Percentiles rank a stretch among this genome's conserved stretches.
phyloP scores from a whole-genome alignment of 2,113 vertebrate species.

The Coturnix japonica region DNA sequence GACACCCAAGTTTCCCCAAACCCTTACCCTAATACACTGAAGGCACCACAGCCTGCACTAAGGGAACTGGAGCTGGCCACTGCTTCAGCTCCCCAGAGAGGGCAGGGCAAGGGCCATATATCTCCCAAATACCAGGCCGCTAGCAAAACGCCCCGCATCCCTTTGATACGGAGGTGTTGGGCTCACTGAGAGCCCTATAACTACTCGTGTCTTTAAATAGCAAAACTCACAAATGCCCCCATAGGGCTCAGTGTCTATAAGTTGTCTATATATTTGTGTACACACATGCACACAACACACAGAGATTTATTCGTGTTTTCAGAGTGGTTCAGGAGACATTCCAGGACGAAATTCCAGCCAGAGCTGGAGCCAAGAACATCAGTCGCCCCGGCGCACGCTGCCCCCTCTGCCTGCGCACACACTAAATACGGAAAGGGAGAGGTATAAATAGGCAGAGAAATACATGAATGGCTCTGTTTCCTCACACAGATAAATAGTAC shows the following conservation, averaged over 20 bases:
- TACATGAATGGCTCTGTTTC: conserved; percentile 63
- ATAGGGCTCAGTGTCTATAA: background rate
- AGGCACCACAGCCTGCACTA: background rate
- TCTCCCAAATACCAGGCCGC: background rate
- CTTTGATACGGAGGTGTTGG: conserved; percentile 50
- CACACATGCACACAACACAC: conserved; percentile 45
- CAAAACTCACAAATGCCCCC: conserved; percentile 50
- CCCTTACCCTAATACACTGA: background rate
- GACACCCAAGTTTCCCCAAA: fast-evolving
- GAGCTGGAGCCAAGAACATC: conserved; percentile 73
- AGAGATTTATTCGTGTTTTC: conserved; percentile 72
- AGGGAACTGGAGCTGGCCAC: background rate
- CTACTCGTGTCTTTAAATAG: conserved; percentile 48
- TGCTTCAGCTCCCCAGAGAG: background rate
- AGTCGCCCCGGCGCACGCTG: conserved; percentile 42
- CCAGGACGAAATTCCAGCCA: conserved; percentile 53
- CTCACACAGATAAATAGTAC: conserved; percentile 8
- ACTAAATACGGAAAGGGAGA: conserved; percentile 72
- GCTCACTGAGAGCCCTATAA: background rate
- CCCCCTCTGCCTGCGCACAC: conserved; percentile 53
- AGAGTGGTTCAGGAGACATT: conserved; percentile 52
- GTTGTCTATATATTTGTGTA: conserved; percentile 57
- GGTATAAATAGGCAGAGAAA: conserved; percentile 72
- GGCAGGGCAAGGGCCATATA: background rate
- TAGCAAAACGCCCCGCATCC: background rate